A percentile compares a stretch with the other conserved stretches of the same genome.
Conservation (phyloP, 35 echinoderm and acorn worm genomes). For the Strongylocentrotus purpuratus region DNA sequence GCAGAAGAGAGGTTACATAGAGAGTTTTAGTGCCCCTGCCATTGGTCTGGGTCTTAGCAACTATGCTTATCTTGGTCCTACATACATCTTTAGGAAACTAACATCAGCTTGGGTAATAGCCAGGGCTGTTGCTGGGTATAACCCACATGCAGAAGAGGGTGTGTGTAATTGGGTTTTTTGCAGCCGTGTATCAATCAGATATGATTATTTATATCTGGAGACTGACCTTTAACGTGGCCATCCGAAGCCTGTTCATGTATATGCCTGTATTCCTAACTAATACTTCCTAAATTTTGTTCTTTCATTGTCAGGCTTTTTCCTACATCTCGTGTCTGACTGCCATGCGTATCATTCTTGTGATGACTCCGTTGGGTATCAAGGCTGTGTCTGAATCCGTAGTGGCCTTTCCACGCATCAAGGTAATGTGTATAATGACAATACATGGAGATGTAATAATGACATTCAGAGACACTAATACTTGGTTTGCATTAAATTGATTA, state of each 20-base stretch:
- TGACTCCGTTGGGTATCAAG: constrained; percentile 50
- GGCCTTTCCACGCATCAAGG: constrained; percentile 62
- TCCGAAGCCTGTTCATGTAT: no score
- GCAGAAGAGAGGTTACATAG: no score
- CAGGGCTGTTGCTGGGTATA: no score
- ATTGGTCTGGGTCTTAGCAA: constrained; percentile 48
- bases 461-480: no score
- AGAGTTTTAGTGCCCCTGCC: constrained; percentile 27
- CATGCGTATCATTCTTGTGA: constrained; percentile 53
- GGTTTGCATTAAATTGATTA: no score
- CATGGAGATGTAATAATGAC: no score
- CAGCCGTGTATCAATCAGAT: no score
- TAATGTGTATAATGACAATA: neutral
- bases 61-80: constrained; percentile 52
- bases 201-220: no score
- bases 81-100: constrained; percentile 62
- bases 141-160: no score
- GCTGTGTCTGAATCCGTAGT: constrained; percentile 54
- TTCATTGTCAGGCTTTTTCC: constrained; percentile 47
- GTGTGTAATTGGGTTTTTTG: no score
- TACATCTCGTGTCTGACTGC: constrained; percentile 65
- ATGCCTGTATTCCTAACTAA: neutral
- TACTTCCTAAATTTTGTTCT: neutral
- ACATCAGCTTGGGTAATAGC: constrained; percentile 39
- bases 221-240: no score